Evolutionary conservation across 2,113 vertebrate genomes (phyloP), one percentile per base, ranked within the genome.

Genomic region (Pyxicephalus adspersus): DNA sequence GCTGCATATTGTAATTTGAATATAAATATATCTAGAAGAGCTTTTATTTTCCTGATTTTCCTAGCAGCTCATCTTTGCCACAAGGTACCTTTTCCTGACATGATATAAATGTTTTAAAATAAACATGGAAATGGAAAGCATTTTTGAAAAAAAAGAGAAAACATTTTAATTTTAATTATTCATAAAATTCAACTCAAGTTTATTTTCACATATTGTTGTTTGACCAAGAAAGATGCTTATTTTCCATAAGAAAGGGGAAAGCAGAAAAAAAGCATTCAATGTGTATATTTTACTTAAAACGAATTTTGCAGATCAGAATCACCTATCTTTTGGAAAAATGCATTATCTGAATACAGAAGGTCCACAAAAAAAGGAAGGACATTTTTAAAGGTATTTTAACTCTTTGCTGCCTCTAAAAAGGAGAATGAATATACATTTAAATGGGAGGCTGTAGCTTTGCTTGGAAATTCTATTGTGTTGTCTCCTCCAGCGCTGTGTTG

Each of bases 91-190:
- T 74, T 87, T 90, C 92, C 89, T 89, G 90, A 91, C 90, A 84
- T 88, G 87, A 88, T 90, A 94, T 93, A 94, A 96, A 96, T 93
- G 90, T 93, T 92, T 93, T 89, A 94, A 93, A 92, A 89, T 92
- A 89, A 90, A 87, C 52, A 67, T 67, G 64, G 29, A 67, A 67
- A 74, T 78, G 64, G 88, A 68, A 90, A 88, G 78, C 84, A 90
- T 84, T 87, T 90, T 90, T 87, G 87, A 85, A 87, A 91, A 54
- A n/a, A 29, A 7, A 17, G 23, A 60, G 58, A 92, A 92, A 93
- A 91, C 88, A 92, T 95, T 95, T 96, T 93, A 92, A 90, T 92
- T 89, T 95, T 90, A 95, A 95, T 94, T 92, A 94, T 94, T 94
- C 88, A 92, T 94, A 91, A 92, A 90, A 87, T 89, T 84, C 87